phyloP scores from a whole-genome alignment of 2,113 vertebrate genomes.

The Lonchura striata region DNA sequence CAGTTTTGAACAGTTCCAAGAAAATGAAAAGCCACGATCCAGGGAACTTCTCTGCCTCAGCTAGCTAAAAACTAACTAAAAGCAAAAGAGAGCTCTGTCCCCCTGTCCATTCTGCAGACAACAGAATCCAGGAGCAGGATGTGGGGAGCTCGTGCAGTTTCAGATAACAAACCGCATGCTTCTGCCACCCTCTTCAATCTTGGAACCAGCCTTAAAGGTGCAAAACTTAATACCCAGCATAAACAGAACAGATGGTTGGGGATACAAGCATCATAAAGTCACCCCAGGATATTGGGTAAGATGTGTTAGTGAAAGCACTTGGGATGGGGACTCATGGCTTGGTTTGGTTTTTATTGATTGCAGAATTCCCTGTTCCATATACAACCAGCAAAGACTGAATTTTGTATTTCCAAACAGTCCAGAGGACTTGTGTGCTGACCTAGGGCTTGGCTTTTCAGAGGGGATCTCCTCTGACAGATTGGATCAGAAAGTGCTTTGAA shows the following conservation, averaged over 20 bases:
- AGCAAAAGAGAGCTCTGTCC: neutral
- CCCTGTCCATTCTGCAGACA: neutral
- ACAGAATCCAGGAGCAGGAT: neutral
- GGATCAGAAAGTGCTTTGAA: neutral
- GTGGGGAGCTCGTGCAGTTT: neutral
- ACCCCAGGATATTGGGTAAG: neutral
- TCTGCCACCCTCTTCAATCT: rapidly evolving
- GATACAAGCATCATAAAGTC: neutral
- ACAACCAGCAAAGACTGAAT: neutral
- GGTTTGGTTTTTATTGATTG: neutral
- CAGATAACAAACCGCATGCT: rapidly evolving
- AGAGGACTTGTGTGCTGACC: neutral
- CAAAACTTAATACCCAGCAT: neutral
- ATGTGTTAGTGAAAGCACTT: neutral
- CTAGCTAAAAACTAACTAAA: neutral
- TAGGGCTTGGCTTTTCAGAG: neutral
- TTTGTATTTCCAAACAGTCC: neutral
- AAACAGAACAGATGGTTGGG: rapidly evolving
- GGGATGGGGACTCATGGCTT: rapidly evolving
- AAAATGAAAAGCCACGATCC: neutral
- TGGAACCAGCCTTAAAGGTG: neutral
- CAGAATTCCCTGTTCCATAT: neutral
- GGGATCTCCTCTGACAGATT: neutral
- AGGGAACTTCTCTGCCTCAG: neutral
- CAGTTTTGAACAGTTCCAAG: neutral